Evolutionary conservation across 2,797 vertebrate species (phyloP).

Genomic region (Chromis chromis): DNA sequence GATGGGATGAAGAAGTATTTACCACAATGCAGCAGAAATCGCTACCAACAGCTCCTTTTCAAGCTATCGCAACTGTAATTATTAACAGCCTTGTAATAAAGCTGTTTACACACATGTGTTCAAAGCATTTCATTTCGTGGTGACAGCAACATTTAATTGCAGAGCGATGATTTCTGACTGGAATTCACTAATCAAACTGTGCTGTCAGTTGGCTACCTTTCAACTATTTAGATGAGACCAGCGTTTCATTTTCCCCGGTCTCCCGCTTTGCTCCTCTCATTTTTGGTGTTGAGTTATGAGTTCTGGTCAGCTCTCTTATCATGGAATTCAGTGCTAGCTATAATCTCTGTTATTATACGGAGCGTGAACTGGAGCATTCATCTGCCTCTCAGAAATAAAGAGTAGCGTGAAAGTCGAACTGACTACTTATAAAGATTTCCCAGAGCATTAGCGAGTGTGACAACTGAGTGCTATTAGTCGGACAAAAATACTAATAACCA

Average conservation of each 20-base stretch:
- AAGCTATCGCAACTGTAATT: slow-evolving; percentile 2
- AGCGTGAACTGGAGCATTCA: slow-evolving; percentile 5
- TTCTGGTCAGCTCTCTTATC: slow-evolving; percentile 5
- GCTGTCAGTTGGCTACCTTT: slow-evolving; percentile 32
- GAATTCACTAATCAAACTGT: slow-evolving; percentile 19
- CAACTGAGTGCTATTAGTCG: slow-evolving; percentile 20
- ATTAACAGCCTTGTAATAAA: slow-evolving; percentile 15
- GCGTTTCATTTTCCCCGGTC: slow-evolving; percentile 21
- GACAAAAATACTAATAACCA: not conserved
- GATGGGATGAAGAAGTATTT: slow-evolving; percentile 1
- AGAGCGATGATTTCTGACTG: slow-evolving; percentile 26
- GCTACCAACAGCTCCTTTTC: slow-evolving; percentile 11
- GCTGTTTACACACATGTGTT: slow-evolving; percentile 19
- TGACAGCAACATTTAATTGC: slow-evolving; percentile 2
- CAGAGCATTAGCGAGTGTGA: slow-evolving; percentile 45
- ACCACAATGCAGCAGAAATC: slow-evolving; percentile 6
- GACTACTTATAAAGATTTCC: not conserved
- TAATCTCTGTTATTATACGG: slow-evolving; percentile 20
- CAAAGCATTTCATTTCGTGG: not conserved
- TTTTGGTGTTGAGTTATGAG: slow-evolving; percentile 24
- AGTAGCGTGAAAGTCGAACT: slow-evolving; percentile 10
- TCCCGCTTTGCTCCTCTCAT: not conserved
- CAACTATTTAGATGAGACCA: slow-evolving; percentile 42
- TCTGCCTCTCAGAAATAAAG: slow-evolving; percentile 28
- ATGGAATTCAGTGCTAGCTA: slow-evolving; percentile 18